Base-by-base conservation (phyloP, 2,113 vertebrate genomes). In the Conger conger region DNA sequence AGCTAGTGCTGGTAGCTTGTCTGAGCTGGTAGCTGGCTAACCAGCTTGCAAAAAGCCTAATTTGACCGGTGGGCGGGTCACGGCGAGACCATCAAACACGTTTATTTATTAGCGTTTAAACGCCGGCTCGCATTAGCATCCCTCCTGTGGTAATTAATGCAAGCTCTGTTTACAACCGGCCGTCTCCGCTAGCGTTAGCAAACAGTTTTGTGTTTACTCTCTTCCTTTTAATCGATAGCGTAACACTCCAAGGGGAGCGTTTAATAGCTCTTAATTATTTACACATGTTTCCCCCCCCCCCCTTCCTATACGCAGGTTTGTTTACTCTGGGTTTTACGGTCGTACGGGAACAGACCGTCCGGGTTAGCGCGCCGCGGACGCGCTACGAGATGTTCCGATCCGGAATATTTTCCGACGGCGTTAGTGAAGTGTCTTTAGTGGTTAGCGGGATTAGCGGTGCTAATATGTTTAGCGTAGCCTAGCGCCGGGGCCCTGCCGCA, bases 61-160 rank as follows among this genome's bases (percentile, higher is more conserved):
- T 90, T 27, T 4, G 89, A 83, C 63, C 2, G 82, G 27, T 42
- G 38, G 80, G 63, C 80, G 45, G 17, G 45, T 90, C 36, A 0
- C 73, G 40, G 80, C 82, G 78, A 81, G 30, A 87, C 76, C 79
- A 42, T 80, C 79, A 79, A 80, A 87, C 83, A 76, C 88, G 88
- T 90, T 90, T 89, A 86, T 90, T 90, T 89, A 86, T 90, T 89
- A 90, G 84, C 87, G 88, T 91, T 86, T 80, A 90, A 81, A 91
- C 87, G 87, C 37, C 68, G 77, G 86, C 40, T 4, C 40, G 45
- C 45, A 13, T 50, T 13, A 50, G 1, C 45, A 50, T 50, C 45
- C 45, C 45, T 50, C 45, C 45, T 13, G 45, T 13, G 45, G 45
- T 50, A 50, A 50, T 50, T 13, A 13, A 50, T 50, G 40, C 40